Base-by-base conservation (phyloP, 2,113 vertebrate genomes). In the Ceuthmochares aereus region DNA sequence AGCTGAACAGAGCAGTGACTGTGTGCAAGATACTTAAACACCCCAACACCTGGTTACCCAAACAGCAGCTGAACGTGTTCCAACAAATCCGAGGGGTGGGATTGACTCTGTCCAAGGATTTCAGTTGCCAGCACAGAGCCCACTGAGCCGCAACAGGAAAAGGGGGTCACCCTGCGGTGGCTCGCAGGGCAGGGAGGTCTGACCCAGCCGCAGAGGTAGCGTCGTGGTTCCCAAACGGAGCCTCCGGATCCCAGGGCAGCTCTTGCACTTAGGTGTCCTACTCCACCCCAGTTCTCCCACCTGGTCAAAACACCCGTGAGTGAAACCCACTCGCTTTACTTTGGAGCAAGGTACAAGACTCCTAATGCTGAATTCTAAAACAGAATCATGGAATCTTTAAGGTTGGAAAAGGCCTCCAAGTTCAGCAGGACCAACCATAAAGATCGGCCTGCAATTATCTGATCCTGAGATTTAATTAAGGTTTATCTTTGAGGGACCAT, bases 91-190 rank as follows among this genome's bases (percentile, higher is more conserved):
- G 21, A 22, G 47, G 47, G 47, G 21, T 49, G 21, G 47, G 47
- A 49, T 49, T 10, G 47, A 23, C 22, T 10, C 9, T 22, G 4
- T 4, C 29, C 12, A 23, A 3, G 12, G n/a, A 15, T 12, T 9
- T 3, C 26, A 15, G 43, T 21, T 42, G 1, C 1, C 17, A 43
- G 70, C 77, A 10, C n/a, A 4, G 63, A 34, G 42, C 74, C 58
- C 36, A 0, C 58, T 1, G 5, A 9, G 29, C 12, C 37, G 6
- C 0, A 16, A 1, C 0, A 6, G 0, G 36, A 19, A 3, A 18
- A 34, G 23, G 34, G 64, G 1, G 2, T 23, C 7, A 2, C 6
- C 0, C 62, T 9, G 3, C 3, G 1, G 66, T 2, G 3, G 14
- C 15, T 14, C 2, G 2, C 30, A 6, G 64, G 2, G 5, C 0